These are phyloP conservation scores for Sander lucioperca DNA, from an alignment of 2,113 vertebrate species.

Conservation along the genomic window DNA sequence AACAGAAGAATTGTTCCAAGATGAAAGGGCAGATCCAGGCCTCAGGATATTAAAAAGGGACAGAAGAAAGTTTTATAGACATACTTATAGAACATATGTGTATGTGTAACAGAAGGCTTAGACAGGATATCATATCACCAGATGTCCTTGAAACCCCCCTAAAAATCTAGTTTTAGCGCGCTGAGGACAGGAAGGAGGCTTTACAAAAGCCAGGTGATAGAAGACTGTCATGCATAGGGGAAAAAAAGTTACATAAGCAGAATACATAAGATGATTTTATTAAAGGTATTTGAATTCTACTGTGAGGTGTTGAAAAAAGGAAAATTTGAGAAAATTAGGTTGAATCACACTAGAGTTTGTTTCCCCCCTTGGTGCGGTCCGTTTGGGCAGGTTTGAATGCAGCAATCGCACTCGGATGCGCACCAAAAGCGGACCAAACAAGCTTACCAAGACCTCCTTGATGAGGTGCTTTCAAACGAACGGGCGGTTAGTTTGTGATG, in stretches of 20 bases:
- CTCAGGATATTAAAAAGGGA: conserved; percentile 27
- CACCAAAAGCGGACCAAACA: too few species aligned
- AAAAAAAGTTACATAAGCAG: conserved; percentile 20
- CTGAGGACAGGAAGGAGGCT: neutral
- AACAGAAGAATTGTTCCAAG: conserved; percentile 46
- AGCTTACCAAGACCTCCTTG: too few species aligned
- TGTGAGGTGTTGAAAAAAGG: neutral
- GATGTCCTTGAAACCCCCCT: conserved; percentile 13
- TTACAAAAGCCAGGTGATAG: neutral
- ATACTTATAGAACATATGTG: conserved; percentile 13
- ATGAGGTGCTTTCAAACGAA: too few species aligned
- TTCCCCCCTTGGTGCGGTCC: too few species aligned
- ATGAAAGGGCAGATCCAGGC: conserved; percentile 47
- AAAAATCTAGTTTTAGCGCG: conserved; percentile 20
- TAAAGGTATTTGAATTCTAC: neutral
- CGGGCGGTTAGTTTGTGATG: too few species aligned
- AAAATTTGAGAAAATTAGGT: neutral
- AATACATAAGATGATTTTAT: neutral
- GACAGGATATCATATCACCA: neutral
- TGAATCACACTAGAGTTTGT: too few species aligned
- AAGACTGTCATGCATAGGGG: neutral
- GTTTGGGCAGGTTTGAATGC: too few species aligned
- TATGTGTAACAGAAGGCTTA: conserved; percentile 21
- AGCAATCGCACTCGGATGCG: too few species aligned
- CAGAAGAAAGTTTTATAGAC: conserved; percentile 16